Percentiles rank a stretch among this genome's conserved stretches.
Evolutionary conservation across 2,113 vertebrate species (phyloP).

Genomic region (Zootoca vivipara): DNA sequence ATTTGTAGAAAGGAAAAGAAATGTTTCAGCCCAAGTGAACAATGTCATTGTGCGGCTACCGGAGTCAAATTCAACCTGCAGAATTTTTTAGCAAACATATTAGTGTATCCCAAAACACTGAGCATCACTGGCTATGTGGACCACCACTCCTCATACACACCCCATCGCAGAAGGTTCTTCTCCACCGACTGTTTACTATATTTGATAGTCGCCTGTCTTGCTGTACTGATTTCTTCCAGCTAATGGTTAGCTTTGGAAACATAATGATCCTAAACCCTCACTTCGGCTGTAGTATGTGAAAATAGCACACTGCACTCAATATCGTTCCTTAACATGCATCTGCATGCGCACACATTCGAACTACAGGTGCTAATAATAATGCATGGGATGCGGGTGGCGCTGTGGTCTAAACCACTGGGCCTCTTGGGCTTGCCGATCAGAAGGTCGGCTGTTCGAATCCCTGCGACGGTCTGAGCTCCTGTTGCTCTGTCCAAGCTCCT

Average conservation of each 20-base stretch:
- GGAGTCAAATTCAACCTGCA: neutral
- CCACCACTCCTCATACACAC: neutral
- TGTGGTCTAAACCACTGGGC: no score
- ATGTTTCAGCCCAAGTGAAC: conserved; percentile 37
- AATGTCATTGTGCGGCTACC: conserved; percentile 2
- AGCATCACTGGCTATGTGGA: neutral
- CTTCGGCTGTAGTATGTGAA: neutral
- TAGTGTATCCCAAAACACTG: neutral
- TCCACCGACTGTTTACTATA: neutral
- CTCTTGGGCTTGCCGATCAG: no score
- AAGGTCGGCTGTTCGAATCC: no score
- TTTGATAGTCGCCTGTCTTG: neutral
- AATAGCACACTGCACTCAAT: neutral
- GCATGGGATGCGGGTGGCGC: no score
- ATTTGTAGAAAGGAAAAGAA: conserved; percentile 40
- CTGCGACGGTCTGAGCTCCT: rapidly evolving
- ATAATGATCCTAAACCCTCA: neutral
- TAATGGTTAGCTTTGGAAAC: neutral
- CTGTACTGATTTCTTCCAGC: neutral
- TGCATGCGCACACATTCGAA: neutral
- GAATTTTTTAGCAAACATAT: neutral
- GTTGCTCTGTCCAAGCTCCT: no score
- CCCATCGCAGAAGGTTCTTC: neutral
- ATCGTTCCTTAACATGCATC: neutral
- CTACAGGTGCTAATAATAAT: no score